A percentile compares a stretch with the other conserved stretches of the same genome.
Evolutionary conservation across 2,888 invertebrate genomes (phyloP).

Genomic region (Rhagium mordax): DNA sequence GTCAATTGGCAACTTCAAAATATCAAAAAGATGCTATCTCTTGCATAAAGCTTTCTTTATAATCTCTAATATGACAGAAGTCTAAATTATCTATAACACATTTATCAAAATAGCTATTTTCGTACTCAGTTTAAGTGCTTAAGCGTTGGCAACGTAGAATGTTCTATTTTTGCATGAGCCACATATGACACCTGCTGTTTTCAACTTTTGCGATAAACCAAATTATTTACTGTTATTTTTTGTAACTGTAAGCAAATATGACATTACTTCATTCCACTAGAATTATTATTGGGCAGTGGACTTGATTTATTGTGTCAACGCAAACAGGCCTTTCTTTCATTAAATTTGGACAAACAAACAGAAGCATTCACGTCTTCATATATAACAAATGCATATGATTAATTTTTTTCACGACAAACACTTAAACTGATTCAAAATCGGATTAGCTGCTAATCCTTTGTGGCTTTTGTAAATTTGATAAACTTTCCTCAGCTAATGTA

Average conservation of each 20-base stretch:
- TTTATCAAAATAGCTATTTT: conserved; percentile 49
- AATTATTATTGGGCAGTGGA: conserved; percentile 49
- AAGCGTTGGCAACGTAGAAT: conserved; percentile 53
- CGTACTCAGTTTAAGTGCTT: conserved; percentile 51
- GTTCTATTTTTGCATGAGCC: conserved; percentile 57
- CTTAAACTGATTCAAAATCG: conserved; percentile 11
- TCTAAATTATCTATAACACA: conserved; percentile 33
- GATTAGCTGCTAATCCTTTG: background rate
- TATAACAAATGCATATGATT: too few species aligned
- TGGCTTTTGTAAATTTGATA: background rate
- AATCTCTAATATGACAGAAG: conserved; percentile 2
- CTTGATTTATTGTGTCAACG: conserved; percentile 23
- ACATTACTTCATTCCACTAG: conserved; percentile 44
- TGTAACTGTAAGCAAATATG: conserved; percentile 12
- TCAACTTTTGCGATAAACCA: conserved; percentile 41
- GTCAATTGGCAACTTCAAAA: background rate
- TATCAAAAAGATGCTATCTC: background rate
- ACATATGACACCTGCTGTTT: conserved; percentile 60
- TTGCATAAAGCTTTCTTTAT: background rate
- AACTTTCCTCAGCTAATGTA: background rate
- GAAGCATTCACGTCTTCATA: too few species aligned
- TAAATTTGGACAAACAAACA: background rate
- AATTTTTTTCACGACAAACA: too few species aligned
- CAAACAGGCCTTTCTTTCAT: background rate
- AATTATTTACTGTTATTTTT: conserved; percentile 26